Conservation (phyloP, 2,113 vertebrate genomes). For the Poeciliopsis retropinna region DNA sequence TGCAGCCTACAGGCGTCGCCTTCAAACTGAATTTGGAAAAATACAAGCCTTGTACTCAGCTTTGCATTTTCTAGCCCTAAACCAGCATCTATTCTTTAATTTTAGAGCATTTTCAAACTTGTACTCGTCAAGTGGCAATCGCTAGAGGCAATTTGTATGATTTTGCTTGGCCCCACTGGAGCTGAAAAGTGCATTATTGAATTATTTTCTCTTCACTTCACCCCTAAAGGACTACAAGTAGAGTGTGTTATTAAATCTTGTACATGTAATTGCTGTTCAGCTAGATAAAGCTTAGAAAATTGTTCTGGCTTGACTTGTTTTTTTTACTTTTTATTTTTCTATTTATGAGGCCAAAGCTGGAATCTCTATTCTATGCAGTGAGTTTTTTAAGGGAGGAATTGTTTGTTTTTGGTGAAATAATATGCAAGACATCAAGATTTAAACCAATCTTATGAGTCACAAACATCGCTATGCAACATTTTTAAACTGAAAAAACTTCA, state of each 20-base stretch:
- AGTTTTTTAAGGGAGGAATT: not conserved
- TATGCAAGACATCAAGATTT: not conserved
- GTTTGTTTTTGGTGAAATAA: not conserved
- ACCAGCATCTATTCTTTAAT: not conserved
- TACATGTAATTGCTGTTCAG: not conserved
- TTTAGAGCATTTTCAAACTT: slow-evolving; percentile 5
- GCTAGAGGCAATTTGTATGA: slow-evolving; percentile 13
- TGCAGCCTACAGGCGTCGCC: not conserved
- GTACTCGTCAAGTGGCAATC: slow-evolving; percentile 24
- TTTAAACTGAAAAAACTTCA: too few relatives aligned
- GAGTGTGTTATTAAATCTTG: not conserved
- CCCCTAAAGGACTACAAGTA: slow-evolving; percentile 13
- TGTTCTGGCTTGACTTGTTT: not conserved
- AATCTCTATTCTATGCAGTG: not conserved
- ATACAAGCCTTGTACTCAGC: not conserved
- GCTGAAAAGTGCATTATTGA: not conserved
- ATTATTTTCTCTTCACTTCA: not conserved
- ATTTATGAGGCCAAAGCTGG: not conserved
- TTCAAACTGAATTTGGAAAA: not conserved
- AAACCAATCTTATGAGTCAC: not conserved
- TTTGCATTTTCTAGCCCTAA: slow-evolving; percentile 6
- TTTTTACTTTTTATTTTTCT: not conserved
- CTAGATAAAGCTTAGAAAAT: not conserved
- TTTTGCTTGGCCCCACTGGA: slow-evolving; percentile 3
- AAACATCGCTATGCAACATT: not conserved